Evolutionary conservation across 1,140 invertebrate genomes (phyloP), one percentile per base, ranked within the genome.

Genomic region (Drosophila erecta): DNA sequence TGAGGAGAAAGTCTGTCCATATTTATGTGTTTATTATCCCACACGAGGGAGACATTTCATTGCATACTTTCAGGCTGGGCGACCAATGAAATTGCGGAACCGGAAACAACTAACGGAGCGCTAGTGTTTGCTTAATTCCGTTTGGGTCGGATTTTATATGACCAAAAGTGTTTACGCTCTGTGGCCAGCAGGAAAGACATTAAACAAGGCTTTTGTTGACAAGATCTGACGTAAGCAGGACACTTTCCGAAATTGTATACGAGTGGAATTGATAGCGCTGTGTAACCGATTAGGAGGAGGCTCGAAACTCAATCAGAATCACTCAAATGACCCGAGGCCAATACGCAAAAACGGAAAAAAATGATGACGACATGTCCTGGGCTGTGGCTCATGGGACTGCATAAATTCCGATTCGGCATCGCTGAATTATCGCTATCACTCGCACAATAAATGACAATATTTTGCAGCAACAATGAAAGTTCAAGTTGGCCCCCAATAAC

Each of bases 241-340:
- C 62, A 72, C 78, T 76, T 33, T 59, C 30, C 37, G 40, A 72
- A 83, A 79, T 87, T 65, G 75, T 87, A 89, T 83, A 79, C 76
- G 79, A 62, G 66, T 66, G 49, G 38, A 66, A 83, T 79, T 84
- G 76, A 83, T 89, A 61, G 60, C 73, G 60, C 79, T 72, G 47
- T 20, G 58, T 43, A 75, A 71, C 66, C 66, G 84, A 79, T 86
- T 79, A 79, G 66, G 43, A 62, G 72, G 54, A 53, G 58, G 43
- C 55, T 61, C 50, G 47, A 83, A 83, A 69, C 83, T 80, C 79
- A 87, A 87, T 83, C 75, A 70, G 83, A 86, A 87, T 83, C 75
- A 71, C 54, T 83, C 65, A 72, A 84, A 73, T 77, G 73, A 24
- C 27, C 55, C 76, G 41, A 60, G 50, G 30, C 64, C 79, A 70